These are phyloP conservation scores for Eilema caniola DNA, from an alignment of 2,888 invertebrate genomes.

Conservation along the genomic window DNA sequence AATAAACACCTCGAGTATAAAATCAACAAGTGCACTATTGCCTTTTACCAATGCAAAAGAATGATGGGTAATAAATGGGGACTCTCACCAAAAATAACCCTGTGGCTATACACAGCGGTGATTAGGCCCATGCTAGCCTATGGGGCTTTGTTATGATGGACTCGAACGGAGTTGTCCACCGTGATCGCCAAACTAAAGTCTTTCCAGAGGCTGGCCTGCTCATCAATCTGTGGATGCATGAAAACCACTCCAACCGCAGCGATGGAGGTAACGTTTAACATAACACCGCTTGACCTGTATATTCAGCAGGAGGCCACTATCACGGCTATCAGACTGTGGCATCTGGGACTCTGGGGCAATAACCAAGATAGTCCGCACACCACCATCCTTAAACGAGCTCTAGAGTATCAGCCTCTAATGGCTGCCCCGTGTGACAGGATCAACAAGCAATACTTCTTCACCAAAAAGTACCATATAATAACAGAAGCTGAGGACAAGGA, in stretches of 20 bases:
- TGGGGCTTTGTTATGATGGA: background rate
- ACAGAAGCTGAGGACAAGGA: too few species aligned
- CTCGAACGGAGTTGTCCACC: background rate
- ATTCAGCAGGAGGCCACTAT: background rate
- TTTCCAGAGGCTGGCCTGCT: background rate
- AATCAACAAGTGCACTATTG: too few species aligned
- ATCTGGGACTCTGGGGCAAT: background rate
- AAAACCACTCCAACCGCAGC: slow-evolving; percentile 3
- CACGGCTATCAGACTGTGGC: background rate
- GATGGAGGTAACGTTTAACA: background rate
- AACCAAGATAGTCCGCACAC: background rate
- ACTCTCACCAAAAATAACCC: too few species aligned
- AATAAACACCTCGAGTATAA: too few species aligned
- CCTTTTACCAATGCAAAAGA: too few species aligned
- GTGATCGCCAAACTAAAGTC: background rate
- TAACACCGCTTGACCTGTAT: slow-evolving; percentile 1
- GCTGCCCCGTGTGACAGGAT: too few species aligned
- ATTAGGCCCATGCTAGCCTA: background rate
- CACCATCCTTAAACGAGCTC: background rate
- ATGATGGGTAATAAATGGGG: too few species aligned
- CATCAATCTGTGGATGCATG: slow-evolving; percentile 5
- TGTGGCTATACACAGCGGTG: background rate
- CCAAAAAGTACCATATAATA: too few species aligned
- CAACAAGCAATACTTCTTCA: too few species aligned
- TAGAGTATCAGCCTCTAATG: too few species aligned